phyloP scores from a whole-genome alignment of 1,140 invertebrate species.

The Papilio xuthus region DNA sequence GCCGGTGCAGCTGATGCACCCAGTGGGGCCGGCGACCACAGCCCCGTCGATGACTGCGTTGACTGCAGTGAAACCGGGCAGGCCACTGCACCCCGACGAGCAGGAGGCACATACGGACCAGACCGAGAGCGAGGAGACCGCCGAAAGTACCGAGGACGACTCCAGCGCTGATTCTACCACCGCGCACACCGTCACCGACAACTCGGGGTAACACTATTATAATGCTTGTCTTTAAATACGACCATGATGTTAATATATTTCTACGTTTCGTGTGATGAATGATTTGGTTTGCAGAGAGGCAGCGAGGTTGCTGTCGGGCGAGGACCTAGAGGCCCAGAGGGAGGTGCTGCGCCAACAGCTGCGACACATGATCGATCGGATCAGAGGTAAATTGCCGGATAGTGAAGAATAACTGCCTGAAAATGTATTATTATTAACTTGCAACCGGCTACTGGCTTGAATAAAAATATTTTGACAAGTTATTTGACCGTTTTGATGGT shows the following conservation, averaged over 20 bases:
- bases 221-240: not conserved
- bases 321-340: not conserved
- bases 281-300: not conserved
- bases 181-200: not conserved
- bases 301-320: not conserved
- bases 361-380: not conserved
- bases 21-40: not conserved
- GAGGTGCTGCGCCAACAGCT: not conserved
- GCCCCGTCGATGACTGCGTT: not conserved
- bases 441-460: not conserved
- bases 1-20: not conserved
- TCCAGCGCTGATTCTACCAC: not conserved
- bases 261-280: too few species aligned
- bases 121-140: slow-evolving; percentile 7
- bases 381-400: not conserved
- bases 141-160: not conserved
- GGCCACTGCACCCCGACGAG: not conserved
- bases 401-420: not conserved
- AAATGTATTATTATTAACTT: not conserved
- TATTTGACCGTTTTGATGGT: not conserved
- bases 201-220: not conserved
- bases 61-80: not conserved
- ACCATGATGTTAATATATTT: not conserved
- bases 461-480: not conserved
- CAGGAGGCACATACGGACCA: not conserved